Base-by-base conservation (phyloP, 2,797 vertebrate genomes). In the Aeoliscus strigatus region DNA sequence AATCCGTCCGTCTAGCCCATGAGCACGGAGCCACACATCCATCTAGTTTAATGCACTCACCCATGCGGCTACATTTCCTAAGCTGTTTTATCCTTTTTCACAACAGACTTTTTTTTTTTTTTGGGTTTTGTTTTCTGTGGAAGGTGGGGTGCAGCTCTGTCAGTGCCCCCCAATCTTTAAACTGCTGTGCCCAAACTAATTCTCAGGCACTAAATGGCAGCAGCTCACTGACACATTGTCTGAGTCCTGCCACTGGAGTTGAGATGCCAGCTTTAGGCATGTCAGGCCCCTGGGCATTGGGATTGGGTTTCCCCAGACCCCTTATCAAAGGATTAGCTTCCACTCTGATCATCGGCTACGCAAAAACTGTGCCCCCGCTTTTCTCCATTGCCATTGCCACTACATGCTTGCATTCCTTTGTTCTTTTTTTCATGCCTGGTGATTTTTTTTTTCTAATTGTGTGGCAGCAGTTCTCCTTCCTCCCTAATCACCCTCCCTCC, bases 271-370 rank as follows among this genome's bases (percentile, higher is more conserved):
- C 67, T 81, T 80, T 77, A 78, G 66, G 75, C 79, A 69, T 71
- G 80, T 79, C 63, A 70, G 70, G 69, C 76, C 74, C 72, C 57
- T 46, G 79, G 82, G 79, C 61, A 73, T 56, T 29, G 31, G 69
- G 80, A 83, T 83, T 80, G 77, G 70, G 80, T 79, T 85, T 83
- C 70, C 66, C 70, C 53, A 70, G 74, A 80, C 75, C 78, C 63
- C 85, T 82, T 81, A 73, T 86, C 75, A 77, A 69, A 79, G 80
- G 84, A 86, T 88, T 87, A 88, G 73, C 70, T 69, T 53, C 39
- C 63, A 71, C 77, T 86, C 65, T 84, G 83, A 86, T 87, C 81
- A 77, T 58, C 30, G 15, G 62, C 56, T 75, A 68, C 34, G 60
- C 59, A 79, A 52, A 75, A 75, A 57, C 47, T 65, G 62, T 73